Conservation (phyloP, 2,797 vertebrate genomes). For the Lutjanus argentimaculatus region DNA sequence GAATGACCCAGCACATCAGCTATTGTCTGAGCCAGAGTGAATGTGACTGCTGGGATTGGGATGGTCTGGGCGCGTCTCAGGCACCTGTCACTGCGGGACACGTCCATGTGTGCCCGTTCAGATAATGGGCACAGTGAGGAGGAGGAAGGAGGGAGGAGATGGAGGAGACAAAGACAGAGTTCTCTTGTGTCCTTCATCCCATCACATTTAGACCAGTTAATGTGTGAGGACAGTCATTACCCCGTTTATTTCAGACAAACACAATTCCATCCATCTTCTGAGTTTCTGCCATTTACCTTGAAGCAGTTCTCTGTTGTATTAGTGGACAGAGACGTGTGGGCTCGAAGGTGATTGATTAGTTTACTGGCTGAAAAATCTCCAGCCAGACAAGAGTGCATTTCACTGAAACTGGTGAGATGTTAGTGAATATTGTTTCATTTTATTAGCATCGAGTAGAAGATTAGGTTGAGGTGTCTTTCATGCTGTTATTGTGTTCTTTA, state of each 20-base stretch:
- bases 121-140: slow-evolving; percentile 53
- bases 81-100: slow-evolving; percentile 73
- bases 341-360: slow-evolving; percentile 30
- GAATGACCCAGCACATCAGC: slow-evolving; percentile 71
- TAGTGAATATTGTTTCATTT: neutral
- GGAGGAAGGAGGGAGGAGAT: slow-evolving; percentile 14
- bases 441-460: slow-evolving; percentile 2
- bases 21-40: slow-evolving; percentile 76
- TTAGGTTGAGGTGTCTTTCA: neutral
- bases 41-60: slow-evolving; percentile 78
- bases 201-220: slow-evolving; percentile 46
- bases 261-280: slow-evolving; percentile 28
- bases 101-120: slow-evolving; percentile 60
- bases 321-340: neutral
- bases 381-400: slow-evolving; percentile 13
- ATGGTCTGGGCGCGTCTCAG: slow-evolving; percentile 68
- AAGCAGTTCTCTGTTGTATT: slow-evolving; percentile 27
- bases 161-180: slow-evolving; percentile 16
- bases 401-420: slow-evolving; percentile 12
- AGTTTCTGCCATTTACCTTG: slow-evolving; percentile 40
- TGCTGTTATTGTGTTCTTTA: slow-evolving; percentile 5
- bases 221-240: slow-evolving; percentile 42
- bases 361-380: slow-evolving; percentile 27
- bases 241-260: slow-evolving; percentile 30
- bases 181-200: slow-evolving; percentile 45